These are phyloP conservation scores for Papilio gigon DNA, from an alignment of 2,888 invertebrate species.

Conservation along the genomic window DNA sequence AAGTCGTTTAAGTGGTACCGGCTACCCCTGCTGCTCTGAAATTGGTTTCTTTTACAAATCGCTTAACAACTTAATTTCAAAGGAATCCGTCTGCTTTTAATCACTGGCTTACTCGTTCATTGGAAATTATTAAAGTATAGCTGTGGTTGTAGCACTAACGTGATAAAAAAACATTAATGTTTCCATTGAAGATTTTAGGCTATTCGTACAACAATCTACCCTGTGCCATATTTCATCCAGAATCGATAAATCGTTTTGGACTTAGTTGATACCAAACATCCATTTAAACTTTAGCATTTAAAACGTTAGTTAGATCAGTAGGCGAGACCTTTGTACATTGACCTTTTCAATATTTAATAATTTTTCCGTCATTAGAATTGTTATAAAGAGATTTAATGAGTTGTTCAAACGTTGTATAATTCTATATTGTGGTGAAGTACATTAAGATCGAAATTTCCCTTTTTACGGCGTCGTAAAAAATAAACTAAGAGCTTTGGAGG, in stretches of 20 bases:
- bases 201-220: too few species aligned
- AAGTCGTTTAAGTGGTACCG: slow-evolving; percentile 54
- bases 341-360: not conserved
- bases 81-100: slow-evolving; percentile 24
- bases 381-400: not conserved
- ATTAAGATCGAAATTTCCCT: slow-evolving; percentile 6
- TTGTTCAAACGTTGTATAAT: not conserved
- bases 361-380: not conserved
- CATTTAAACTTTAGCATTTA: not conserved
- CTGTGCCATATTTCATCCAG: too few species aligned
- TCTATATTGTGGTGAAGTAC: not conserved
- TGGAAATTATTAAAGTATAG: slow-evolving; percentile 3
- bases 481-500: not conserved
- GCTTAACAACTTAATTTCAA: slow-evolving; percentile 37
- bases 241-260: too few species aligned
- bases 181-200: too few species aligned
- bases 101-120: slow-evolving; percentile 25
- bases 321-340: not conserved
- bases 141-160: not conserved
- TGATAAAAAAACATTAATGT: too few species aligned
- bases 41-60: slow-evolving; percentile 38
- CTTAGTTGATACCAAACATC: too few species aligned
- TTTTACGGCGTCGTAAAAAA: slow-evolving; percentile 10
- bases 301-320: too few species aligned
- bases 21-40: slow-evolving; percentile 46